These are phyloP conservation scores for Athalia rosae DNA, from an alignment of 2,888 invertebrate species.

Conservation along the genomic window DNA sequence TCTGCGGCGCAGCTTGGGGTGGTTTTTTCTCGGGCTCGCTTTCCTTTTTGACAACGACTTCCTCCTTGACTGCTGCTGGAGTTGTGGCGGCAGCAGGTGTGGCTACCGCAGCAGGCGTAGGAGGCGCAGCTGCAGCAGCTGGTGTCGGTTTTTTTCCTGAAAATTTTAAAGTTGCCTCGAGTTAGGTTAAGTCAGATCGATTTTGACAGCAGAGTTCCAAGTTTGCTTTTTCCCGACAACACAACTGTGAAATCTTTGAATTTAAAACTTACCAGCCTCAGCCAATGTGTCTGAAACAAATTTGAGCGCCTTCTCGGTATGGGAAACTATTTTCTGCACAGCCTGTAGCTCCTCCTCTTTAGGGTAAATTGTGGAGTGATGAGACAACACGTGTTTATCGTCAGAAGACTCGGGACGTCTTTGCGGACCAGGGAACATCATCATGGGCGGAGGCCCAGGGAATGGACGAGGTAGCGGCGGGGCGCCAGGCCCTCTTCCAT, in stretches of 20 bases:
- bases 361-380: slow-evolving; percentile 96
- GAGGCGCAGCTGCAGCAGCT: slow-evolving; percentile 51
- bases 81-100: slow-evolving; percentile 58
- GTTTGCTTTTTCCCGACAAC: too few relatives aligned
- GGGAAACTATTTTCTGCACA: slow-evolving; percentile 93
- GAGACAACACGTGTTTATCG: slow-evolving; percentile 95
- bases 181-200: not conserved
- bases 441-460: slow-evolving; percentile 72
- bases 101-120: slow-evolving; percentile 56
- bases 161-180: slow-evolving; percentile 13
- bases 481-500: slow-evolving; percentile 77
- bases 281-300: slow-evolving; percentile 93
- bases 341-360: slow-evolving; percentile 90
- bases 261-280: slow-evolving; percentile 69
- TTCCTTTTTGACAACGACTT: slow-evolving; percentile 71
- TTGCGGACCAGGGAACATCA: slow-evolving; percentile 78
- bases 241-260: not conserved
- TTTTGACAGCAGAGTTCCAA: not conserved
- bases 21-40: slow-evolving; percentile 76
- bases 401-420: slow-evolving; percentile 94
- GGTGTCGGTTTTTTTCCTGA: slow-evolving; percentile 60
- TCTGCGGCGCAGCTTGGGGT: slow-evolving; percentile 62
- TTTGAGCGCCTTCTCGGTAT: slow-evolving; percentile 95
- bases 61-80: slow-evolving; percentile 67
- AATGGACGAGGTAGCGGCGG: slow-evolving; percentile 73